Evolutionary conservation across 30 jellyfish, hydroid and myxozoan genomes (phyloP).

Genomic region (Aurelia aurita): DNA sequence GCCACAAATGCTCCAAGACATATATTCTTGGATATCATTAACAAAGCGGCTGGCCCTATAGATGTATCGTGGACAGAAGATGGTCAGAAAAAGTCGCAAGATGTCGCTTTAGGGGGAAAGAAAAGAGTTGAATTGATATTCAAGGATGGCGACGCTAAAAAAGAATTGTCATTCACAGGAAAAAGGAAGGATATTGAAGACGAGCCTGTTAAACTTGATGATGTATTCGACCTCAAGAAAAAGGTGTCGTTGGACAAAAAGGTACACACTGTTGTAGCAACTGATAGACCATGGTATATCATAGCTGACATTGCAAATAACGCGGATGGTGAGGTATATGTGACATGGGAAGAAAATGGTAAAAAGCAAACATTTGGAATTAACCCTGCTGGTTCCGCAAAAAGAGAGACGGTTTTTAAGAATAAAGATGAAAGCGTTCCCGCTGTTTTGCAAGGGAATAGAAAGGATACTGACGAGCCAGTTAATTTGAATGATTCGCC

Average conservation of each 20-base stretch:
- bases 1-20: slow-evolving; percentile 18
- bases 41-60: slow-evolving; percentile 52
- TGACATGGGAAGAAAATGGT: neutral
- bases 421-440: neutral
- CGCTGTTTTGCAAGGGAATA: neutral
- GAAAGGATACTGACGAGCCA: neutral
- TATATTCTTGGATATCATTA: slow-evolving; percentile 1
- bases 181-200: neutral
- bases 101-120: neutral
- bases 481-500: neutral
- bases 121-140: neutral
- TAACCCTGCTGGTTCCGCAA: neutral
- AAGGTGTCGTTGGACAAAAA: neutral
- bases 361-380: neutral
- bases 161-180: neutral
- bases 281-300: slow-evolving; percentile 1
- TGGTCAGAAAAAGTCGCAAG: neutral
- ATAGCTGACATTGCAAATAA: neutral
- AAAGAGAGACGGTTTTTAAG: neutral
- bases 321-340: slow-evolving; percentile 5
- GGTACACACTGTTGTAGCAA: neutral
- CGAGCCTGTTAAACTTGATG: neutral
- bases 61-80: neutral
- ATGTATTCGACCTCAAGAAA: neutral
- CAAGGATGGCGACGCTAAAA: neutral